These are phyloP conservation scores for Pseudochirops corinnae DNA, from an alignment of 2,797 vertebrate species.

Conservation along the genomic window DNA sequence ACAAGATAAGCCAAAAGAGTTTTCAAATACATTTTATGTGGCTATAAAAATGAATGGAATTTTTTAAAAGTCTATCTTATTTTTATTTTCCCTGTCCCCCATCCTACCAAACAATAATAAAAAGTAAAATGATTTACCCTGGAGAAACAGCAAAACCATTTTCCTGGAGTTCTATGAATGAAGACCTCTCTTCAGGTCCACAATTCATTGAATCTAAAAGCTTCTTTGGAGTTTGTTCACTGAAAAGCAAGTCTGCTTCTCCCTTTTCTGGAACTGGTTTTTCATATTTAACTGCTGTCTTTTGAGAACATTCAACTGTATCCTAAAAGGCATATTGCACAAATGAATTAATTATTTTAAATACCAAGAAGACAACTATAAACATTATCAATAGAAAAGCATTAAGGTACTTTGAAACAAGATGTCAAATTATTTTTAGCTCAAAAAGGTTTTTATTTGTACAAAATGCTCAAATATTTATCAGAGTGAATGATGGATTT, in stretches of 20 bases:
- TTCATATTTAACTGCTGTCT: constrained; percentile 66
- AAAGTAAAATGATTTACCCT: constrained; percentile 75
- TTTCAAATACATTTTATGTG: constrained; percentile 41
- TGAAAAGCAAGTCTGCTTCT: constrained; percentile 28
- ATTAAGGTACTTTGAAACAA: constrained; percentile 25
- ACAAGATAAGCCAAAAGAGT: constrained; percentile 49
- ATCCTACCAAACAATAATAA: constrained; percentile 31
- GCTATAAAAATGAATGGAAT: constrained; percentile 29
- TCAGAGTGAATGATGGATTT: constrained; percentile 30
- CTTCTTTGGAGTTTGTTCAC: constrained; percentile 21
- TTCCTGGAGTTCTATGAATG: constrained; percentile 54
- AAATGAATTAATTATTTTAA: constrained; percentile 1
- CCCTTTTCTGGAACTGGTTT: constrained; percentile 16
- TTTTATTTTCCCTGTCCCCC: constrained; percentile 16
- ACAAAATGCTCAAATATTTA: constrained; percentile 32
- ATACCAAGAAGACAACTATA: background rate
- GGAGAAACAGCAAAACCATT: constrained; percentile 48
- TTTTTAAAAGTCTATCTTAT: constrained; percentile 18
- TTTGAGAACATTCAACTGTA: constrained; percentile 49
- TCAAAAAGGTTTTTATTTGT: constrained; percentile 28
- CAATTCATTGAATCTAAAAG: constrained; percentile 34
- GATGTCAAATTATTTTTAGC: constrained; percentile 44
- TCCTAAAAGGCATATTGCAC: constrained; percentile 72
- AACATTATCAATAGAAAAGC: constrained; percentile 5
- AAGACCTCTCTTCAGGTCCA: constrained; percentile 46